phyloP scores from a whole-genome alignment of 2,888 invertebrate species.

The Chloroclysta siterata region DNA sequence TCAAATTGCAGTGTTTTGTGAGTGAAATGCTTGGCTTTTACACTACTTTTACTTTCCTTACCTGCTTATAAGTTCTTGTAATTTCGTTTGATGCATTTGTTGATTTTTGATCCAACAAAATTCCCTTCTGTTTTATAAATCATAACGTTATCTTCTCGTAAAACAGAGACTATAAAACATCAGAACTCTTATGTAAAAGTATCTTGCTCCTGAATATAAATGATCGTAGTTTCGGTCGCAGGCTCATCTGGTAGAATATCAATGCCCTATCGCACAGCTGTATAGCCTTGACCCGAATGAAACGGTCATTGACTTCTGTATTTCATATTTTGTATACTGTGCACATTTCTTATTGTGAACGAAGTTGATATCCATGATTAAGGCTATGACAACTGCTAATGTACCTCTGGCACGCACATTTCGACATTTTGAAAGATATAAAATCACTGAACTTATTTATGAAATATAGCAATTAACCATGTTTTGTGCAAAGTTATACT shows the following conservation, averaged over 20 bases:
- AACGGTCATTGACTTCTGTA: slow-evolving; percentile 47
- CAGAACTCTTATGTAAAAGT: slow-evolving; percentile 20
- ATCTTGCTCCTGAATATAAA: slow-evolving; percentile 40
- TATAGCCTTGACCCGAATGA: slow-evolving; percentile 51
- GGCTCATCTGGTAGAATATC: slow-evolving; percentile 34
- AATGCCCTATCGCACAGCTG: slow-evolving; percentile 33
- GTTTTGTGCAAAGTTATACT: too few species aligned
- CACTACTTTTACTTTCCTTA: slow-evolving; percentile 3
- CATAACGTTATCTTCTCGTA: not conserved
- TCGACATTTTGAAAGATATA: too few species aligned
- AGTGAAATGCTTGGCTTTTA: slow-evolving; percentile 30
- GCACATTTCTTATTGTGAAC: not conserved
- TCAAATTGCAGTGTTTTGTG: slow-evolving; percentile 52
- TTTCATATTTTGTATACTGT: slow-evolving; percentile 13
- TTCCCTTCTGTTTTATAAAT: slow-evolving; percentile 1
- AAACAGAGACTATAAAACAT: slow-evolving; percentile 16
- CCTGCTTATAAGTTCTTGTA: not conserved
- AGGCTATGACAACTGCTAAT: not conserved
- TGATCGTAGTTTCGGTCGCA: slow-evolving; percentile 30
- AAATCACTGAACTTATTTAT: too few species aligned
- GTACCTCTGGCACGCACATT: too few species aligned
- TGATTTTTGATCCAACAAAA: not conserved
- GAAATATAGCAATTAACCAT: too few species aligned
- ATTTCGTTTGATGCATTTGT: slow-evolving; percentile 4
- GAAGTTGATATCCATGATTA: slow-evolving; percentile 1